Conservation (phyloP, 1,140 invertebrate species). For the Hesperophylax magnus region DNA sequence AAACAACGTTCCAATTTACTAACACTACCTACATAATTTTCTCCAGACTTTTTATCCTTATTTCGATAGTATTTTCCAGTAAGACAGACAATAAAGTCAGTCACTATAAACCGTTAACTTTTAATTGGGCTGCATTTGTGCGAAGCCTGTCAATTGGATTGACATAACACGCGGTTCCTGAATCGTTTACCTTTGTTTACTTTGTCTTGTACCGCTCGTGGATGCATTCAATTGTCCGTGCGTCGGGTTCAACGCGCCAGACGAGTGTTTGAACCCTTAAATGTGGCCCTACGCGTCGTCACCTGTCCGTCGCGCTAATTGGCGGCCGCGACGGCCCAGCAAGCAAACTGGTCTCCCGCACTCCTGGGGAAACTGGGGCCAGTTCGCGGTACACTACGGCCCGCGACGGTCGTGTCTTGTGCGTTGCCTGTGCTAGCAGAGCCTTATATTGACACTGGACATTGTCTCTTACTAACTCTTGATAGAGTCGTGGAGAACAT, state of each 20-base stretch:
- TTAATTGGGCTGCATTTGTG: too few relatives aligned
- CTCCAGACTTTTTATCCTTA: too few relatives aligned
- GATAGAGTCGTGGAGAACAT: not conserved
- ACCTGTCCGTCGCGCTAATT: slow-evolving; percentile 40
- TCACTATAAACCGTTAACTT: too few relatives aligned
- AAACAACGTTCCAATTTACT: too few relatives aligned
- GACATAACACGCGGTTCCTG: too few relatives aligned
- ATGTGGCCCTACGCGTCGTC: slow-evolving; percentile 31
- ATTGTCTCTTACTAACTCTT: not conserved
- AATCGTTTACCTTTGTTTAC: too few relatives aligned
- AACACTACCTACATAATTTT: too few relatives aligned
- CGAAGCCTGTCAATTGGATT: too few relatives aligned
- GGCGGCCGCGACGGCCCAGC: slow-evolving; percentile 6
- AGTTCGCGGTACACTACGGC: slow-evolving; percentile 15
- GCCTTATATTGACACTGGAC: not conserved
- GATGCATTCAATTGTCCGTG: not conserved
- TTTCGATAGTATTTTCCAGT: too few relatives aligned
- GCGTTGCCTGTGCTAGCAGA: slow-evolving; percentile 6
- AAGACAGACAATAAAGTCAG: too few relatives aligned
- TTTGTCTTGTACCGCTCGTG: not conserved
- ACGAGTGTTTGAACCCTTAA: slow-evolving; percentile 19
- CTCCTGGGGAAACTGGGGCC: slow-evolving; percentile 18
- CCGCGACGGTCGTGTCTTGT: slow-evolving; percentile 9
- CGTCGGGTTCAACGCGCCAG: slow-evolving; percentile 31
- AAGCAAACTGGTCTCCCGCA: slow-evolving; percentile 7